Evolutionary conservation across 2,797 vertebrate species (phyloP), one percentile per base, ranked within the genome.

Genomic region (Nannoperca obscura): DNA sequence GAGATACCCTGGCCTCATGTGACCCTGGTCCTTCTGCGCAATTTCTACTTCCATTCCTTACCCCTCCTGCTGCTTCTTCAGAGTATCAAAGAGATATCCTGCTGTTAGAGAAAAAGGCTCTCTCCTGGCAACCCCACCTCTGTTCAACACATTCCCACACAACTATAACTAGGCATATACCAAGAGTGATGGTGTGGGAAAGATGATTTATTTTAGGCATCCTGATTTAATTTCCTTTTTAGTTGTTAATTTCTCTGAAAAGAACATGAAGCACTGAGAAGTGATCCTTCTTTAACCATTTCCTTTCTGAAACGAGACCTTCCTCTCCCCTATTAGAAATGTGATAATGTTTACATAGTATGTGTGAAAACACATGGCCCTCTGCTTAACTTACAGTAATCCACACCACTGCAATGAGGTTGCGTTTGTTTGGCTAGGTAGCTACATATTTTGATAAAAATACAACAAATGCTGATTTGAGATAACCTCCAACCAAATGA

Each of bases 41-140:
- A 44, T 73, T 44, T 81, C 63, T 80, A n/a, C 67, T 70, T 84
- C 57, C 66, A 9, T 50, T 62, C 69, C 69, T 47, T 58, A 14
- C 59, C 55, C 65, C 71, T 70, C 76, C 75, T 55, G 63, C 77
- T 80, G 81, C 38, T 66, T 71, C 47, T 68, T 42, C 63, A 4
- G 27, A 65, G 61, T 74, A 59, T 83, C 44, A 72, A 58, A 82
- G 66, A 13, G 13, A 54, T 22, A 49, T 24, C 82, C 77, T 75
- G 82, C 82, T 84, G 83, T 58, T 71, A 64, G 76, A 57, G 47
- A 49, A 83, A 83, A 81, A 76, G 36, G 9, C 40, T 82, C 17
- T 72, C 47, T 76, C 60, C 40, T 6, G n/a, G 54, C 67, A 68
- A 72, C 60, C 49, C 67, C 63, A 65, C 66, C 65, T 76, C 73